Percentiles rank a stretch among this genome's conserved stretches.
These are phyloP conservation scores for Cebidichthys violaceus DNA, from an alignment of 2,113 vertebrate genomes.

Conservation along the genomic window DNA sequence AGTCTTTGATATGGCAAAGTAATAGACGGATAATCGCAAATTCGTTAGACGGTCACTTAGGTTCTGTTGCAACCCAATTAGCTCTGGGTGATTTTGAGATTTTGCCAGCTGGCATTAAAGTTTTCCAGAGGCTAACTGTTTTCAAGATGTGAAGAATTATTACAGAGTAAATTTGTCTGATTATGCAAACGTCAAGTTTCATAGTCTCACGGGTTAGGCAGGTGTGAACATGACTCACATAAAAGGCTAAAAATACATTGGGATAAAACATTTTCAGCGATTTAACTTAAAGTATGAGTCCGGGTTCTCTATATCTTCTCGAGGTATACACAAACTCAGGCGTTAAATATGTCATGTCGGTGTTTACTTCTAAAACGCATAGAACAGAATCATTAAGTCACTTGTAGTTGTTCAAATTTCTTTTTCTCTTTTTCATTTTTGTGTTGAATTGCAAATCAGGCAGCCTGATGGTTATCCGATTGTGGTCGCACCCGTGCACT, in stretches of 20 bases:
- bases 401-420: constrained; percentile 2
- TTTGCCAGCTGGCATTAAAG: neutral
- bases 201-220: neutral
- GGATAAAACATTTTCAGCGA: neutral
- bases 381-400: constrained; percentile 8
- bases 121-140: neutral
- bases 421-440: constrained; percentile 4
- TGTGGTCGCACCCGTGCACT: neutral
- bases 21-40: neutral
- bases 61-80: neutral
- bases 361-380: constrained; percentile 21
- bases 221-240: neutral
- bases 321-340: constrained; percentile 3
- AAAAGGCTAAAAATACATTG: neutral
- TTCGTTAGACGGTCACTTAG: neutral
- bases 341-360: neutral
- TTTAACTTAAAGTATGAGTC: neutral
- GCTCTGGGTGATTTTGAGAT: neutral
- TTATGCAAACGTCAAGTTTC: constrained; percentile 3
- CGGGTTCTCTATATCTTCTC: neutral
- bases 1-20: neutral
- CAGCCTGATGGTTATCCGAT: neutral
- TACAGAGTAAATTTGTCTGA: neutral
- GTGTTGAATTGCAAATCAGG: neutral
- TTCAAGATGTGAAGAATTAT: neutral